Evolutionary conservation across 2,797 vertebrate species (phyloP), one percentile per base, ranked within the genome.

Genomic region (Babyrousa celebensis): DNA sequence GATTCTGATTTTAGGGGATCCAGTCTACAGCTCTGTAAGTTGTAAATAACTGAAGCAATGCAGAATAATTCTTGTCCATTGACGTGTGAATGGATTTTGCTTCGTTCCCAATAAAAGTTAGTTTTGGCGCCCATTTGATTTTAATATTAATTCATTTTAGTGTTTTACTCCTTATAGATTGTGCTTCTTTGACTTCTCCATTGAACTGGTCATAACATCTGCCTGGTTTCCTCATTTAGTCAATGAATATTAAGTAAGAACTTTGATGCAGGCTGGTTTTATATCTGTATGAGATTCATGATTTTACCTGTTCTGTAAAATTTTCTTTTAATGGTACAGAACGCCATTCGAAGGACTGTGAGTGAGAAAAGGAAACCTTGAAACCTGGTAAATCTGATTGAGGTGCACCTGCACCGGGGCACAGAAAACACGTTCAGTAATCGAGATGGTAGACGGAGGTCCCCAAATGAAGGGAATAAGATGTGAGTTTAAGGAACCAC

Each of bases 221-320:
- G 21, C 71, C 65, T 84, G 77, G 5, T 71, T 90, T 32, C 43
- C 85, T 77, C 58, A 70, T 70, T 87, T 80, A 75, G 77, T 83
- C 75, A 71, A 27, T 40, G 60, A 36, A 52, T 82, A 52, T 82
- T 90, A 84, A 79, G 54, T 77, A 16, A 18, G 58, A 62, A 71
- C 54, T 93, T 93, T 67, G 65, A 74, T 36, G 65, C 29, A 48
- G 62, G 40, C 32, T 95, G 58, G 91, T 88, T 72, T 93, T 68
- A 20, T 52, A 82, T 77, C 67, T 85, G 29, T 77, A 8, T 67
- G 62, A 89, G 40, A 77, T 83, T 54, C 60, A 84, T 70, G 8
- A 10, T 87, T 85, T 93, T 58, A n/a, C 43, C 60, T n/a, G 12
- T 3, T 78, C 84, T 65, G 84, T 48, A 79, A 88, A 18, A 36